Conservation (phyloP, 2,113 vertebrate genomes). For the Esox niger region DNA sequence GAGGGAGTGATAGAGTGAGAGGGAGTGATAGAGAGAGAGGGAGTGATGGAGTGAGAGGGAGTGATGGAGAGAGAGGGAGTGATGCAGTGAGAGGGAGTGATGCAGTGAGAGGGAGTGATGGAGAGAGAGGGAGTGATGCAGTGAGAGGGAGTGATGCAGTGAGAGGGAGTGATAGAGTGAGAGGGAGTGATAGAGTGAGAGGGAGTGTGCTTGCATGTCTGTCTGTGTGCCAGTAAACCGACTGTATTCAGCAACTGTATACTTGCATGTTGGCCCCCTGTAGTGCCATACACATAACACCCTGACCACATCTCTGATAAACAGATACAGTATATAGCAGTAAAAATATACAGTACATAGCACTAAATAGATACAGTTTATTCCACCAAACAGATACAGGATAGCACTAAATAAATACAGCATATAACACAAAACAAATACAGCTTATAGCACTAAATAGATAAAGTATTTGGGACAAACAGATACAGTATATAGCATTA, state of each 20-base stretch:
- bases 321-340: too few species aligned
- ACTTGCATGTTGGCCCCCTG: slow-evolving; percentile 11
- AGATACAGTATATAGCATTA: too few species aligned
- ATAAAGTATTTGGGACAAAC: too few species aligned
- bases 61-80: not conserved
- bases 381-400: not conserved
- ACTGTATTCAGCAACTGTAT: not conserved
- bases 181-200: not conserved
- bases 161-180: slow-evolving; percentile 23
- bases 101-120: not conserved
- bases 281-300: slow-evolving; percentile 39
- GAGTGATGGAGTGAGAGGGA: slow-evolving; percentile 20
- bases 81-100: slow-evolving; percentile 14
- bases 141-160: slow-evolving; percentile 3
- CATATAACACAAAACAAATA: too few species aligned
- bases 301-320: slow-evolving; percentile 33
- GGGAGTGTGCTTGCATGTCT: slow-evolving; percentile 14
- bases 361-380: too few species aligned
- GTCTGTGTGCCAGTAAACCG: not conserved
- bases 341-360: too few species aligned
- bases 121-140: not conserved
- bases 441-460: too few species aligned
- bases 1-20: slow-evolving; percentile 11
- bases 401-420: too few species aligned
- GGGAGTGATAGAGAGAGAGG: slow-evolving; percentile 8